Conservation (phyloP, 1,140 invertebrate genomes). For the Eriosoma lanigerum region DNA sequence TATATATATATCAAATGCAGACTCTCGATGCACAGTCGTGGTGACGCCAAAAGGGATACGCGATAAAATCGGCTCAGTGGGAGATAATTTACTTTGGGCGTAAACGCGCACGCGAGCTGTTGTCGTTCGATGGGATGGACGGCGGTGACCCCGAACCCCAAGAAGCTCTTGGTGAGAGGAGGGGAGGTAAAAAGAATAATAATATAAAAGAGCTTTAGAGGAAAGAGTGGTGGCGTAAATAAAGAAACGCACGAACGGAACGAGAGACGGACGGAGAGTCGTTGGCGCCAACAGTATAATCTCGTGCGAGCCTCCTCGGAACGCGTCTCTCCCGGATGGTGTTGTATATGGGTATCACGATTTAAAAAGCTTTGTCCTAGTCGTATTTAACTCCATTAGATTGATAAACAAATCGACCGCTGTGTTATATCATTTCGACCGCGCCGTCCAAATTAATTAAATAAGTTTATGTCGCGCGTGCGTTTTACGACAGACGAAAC, state of each 20-base stretch:
- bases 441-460: constrained; percentile 3
- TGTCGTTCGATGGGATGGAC: not conserved
- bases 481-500: not conserved
- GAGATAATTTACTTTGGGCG: constrained; percentile 47
- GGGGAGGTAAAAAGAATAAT: constrained; percentile 8
- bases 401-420: constrained; percentile 27
- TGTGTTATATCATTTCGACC: not conserved
- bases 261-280: not conserved
- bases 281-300: constrained; percentile 50
- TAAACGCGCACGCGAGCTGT: not conserved
- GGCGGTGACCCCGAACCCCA: not conserved
- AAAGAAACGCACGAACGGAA: constrained; percentile 2
- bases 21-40: not conserved
- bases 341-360: not conserved
- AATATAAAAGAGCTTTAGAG: not conserved
- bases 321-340: too few species aligned
- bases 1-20: not conserved
- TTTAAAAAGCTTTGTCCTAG: constrained; percentile 35
- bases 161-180: not conserved
- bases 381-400: not conserved
- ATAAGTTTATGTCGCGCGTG: not conserved
- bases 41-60: constrained; percentile 14
- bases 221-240: not conserved
- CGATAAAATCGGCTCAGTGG: constrained; percentile 20
- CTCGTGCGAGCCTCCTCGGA: constrained; percentile 26